Conservation (phyloP, 2,888 invertebrate genomes). For the Priocnemis perturbator region DNA sequence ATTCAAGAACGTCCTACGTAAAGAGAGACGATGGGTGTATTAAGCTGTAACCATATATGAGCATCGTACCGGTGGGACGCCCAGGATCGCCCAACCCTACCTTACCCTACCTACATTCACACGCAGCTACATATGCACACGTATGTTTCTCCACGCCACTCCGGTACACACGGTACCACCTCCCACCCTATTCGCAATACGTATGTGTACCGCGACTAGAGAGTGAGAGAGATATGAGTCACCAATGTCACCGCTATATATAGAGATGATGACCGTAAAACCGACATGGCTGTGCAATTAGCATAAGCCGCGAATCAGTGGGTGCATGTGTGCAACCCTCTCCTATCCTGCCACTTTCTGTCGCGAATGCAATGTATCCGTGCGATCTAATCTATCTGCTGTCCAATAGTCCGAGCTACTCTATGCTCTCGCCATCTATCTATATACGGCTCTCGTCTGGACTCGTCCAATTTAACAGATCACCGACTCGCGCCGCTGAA, state of each 20-base stretch:
- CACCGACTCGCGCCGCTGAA: too few relatives aligned
- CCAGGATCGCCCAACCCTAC: constrained; percentile 61
- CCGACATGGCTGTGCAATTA: constrained; percentile 57
- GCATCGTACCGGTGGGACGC: constrained; percentile 65
- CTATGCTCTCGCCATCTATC: background rate
- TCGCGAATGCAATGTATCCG: background rate
- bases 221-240: constrained; percentile 65
- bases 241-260: constrained; percentile 73
- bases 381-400: background rate
- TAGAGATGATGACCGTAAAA: constrained; percentile 65
- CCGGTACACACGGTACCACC: constrained; percentile 37
- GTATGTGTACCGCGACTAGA: constrained; percentile 25
- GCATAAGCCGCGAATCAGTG: constrained; percentile 46
- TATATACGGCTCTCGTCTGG: background rate
- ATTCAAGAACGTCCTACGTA: constrained; percentile 52
- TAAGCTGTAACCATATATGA: constrained; percentile 71
- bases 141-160: constrained; percentile 29
- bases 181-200: constrained; percentile 7
- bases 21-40: constrained; percentile 55
- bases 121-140: too few relatives aligned
- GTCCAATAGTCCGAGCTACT: too few relatives aligned
- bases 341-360: background rate
- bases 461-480: background rate
- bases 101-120: constrained; percentile 26
- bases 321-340: background rate